These are phyloP conservation scores for Protonibea diacanthus DNA, from an alignment of 2,797 vertebrate genomes.

Conservation along the genomic window DNA sequence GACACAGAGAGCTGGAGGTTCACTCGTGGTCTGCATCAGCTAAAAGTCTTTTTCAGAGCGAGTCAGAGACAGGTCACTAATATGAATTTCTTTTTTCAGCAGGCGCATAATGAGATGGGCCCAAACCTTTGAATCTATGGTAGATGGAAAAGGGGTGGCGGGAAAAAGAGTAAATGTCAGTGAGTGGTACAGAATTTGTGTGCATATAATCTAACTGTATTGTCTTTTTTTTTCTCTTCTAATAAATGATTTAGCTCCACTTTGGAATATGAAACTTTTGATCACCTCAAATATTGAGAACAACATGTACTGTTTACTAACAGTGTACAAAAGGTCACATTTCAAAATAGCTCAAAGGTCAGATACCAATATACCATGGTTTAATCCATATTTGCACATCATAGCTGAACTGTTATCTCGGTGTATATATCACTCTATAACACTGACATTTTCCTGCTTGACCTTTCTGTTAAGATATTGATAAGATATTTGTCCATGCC, in stretches of 20 bases:
- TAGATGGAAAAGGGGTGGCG: neutral
- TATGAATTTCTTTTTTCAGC: constrained; percentile 21
- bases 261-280: neutral
- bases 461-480: neutral
- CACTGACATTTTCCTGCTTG: neutral
- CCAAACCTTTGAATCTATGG: neutral
- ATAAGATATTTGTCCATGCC: neutral
- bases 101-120: neutral
- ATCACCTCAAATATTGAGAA: neutral
- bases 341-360: neutral
- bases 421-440: neutral
- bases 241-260: neutral
- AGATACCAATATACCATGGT: neutral
- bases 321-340: neutral
- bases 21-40: neutral
- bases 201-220: neutral
- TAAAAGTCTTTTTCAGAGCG: constrained; percentile 15
- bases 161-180: neutral
- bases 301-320: neutral
- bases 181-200: neutral
- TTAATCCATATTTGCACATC: neutral
- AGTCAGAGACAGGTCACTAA: constrained; percentile 29
- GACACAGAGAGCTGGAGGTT: neutral
- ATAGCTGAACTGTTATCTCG: neutral
- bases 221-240: neutral